A percentile compares a stretch with the other conserved stretches of the same genome.
Conservation (phyloP, 2,113 vertebrate genomes). For the Thomomys bottae region DNA sequence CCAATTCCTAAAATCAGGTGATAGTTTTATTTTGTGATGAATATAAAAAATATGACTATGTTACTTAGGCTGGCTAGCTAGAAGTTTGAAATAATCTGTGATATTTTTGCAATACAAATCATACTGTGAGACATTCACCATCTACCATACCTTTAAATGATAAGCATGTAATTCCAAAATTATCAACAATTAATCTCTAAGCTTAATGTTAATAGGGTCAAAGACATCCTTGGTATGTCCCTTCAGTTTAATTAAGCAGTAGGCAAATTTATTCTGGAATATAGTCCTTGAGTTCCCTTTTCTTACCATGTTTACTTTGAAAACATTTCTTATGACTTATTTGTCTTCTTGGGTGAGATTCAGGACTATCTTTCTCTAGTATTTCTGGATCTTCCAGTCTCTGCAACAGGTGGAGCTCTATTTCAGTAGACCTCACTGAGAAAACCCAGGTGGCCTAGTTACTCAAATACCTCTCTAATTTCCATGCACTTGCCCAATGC, state of each 20-base stretch:
- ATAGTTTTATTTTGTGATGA: slow-evolving; percentile 4
- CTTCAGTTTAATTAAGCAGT: not conserved
- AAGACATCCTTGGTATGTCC: not conserved
- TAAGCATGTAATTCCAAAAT: slow-evolving; percentile 30
- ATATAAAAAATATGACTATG: slow-evolving; percentile 19
- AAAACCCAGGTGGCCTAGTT: not conserved
- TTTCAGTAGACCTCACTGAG: not conserved
- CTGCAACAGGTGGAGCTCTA: not conserved
- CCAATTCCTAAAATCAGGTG: slow-evolving; percentile 31
- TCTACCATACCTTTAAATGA: not conserved
- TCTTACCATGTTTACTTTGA: not conserved
- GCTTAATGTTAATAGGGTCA: not conserved
- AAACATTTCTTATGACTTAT: not conserved
- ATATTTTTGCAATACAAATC: slow-evolving; percentile 11
- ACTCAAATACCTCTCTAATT: not conserved
- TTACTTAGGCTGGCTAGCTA: not conserved
- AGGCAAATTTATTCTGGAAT: not conserved
- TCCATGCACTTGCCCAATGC: not conserved
- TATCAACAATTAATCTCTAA: slow-evolving; percentile 33
- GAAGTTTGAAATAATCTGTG: not conserved
- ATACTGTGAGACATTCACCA: not conserved
- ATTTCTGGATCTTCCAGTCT: not conserved
- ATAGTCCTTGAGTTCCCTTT: not conserved
- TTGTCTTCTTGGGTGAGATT: not conserved
- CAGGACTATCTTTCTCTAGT: not conserved